These are phyloP conservation scores for Megatriorchis doriae DNA, from an alignment of 2,113 vertebrate species.

Conservation along the genomic window DNA sequence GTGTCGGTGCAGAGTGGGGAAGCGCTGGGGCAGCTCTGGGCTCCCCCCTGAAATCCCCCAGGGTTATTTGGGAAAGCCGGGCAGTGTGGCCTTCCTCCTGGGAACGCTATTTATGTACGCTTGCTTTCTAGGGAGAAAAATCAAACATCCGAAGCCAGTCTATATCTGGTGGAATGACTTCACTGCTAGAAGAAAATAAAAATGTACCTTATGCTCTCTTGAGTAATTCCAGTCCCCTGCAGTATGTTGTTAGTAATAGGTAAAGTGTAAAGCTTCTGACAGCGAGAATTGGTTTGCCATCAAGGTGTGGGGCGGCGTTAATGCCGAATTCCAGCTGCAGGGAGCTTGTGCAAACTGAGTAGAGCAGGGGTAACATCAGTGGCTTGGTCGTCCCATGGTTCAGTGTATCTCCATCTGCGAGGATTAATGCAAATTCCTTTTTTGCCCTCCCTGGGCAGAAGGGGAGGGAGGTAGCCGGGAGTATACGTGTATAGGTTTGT, in stretches of 20 bases:
- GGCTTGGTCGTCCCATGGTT: background rate
- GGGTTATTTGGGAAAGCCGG: background rate
- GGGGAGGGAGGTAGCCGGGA: background rate
- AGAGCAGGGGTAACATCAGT: background rate
- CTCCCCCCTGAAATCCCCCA: background rate
- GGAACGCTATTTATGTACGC: background rate
- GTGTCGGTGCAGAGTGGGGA: background rate
- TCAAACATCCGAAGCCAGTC: background rate
- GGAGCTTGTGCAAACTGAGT: no score
- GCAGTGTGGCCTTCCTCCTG: background rate
- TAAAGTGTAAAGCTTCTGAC: background rate
- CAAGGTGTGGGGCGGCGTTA: background rate
- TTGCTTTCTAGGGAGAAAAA: background rate
- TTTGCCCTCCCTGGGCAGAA: background rate
- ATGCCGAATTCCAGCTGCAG: background rate
- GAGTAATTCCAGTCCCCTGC: background rate
- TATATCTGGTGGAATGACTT: background rate
- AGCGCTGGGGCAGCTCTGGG: background rate
- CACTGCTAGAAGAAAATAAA: background rate
- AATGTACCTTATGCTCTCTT: background rate
- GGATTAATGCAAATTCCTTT: background rate
- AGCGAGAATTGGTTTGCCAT: background rate
- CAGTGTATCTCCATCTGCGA: background rate
- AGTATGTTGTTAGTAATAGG: background rate
- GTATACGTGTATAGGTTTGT: rapidly evolving